Conservation (phyloP, 2,113 vertebrate genomes). For the Indicator maculatus region DNA sequence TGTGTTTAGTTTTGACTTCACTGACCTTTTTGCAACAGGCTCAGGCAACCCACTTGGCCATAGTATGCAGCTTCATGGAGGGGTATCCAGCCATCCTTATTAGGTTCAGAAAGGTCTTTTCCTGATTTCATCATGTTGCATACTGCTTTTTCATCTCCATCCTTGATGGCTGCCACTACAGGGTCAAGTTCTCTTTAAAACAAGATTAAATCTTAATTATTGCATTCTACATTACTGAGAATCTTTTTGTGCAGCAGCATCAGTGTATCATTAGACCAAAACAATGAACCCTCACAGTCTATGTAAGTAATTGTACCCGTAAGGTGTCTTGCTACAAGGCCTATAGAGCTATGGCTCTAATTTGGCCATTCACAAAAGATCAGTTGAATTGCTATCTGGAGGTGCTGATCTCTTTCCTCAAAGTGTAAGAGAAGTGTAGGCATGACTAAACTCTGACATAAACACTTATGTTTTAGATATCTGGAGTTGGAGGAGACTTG, state of each 20-base stretch:
- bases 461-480: not conserved
- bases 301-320: not conserved
- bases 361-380: not conserved
- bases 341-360: not conserved
- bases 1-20: not conserved
- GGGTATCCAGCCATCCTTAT: constrained; percentile 87
- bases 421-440: not conserved
- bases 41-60: constrained; percentile 83
- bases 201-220: constrained; percentile 33
- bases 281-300: not conserved
- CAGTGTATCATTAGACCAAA: not conserved
- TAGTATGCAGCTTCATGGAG: constrained; percentile 89
- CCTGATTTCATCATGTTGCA: constrained; percentile 73
- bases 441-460: not conserved
- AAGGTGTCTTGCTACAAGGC: not conserved
- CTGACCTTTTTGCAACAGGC: constrained; percentile 84
- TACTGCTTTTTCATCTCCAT: constrained; percentile 76
- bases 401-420: not conserved
- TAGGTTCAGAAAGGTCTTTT: constrained; percentile 80
- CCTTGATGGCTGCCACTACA: constrained; percentile 78
- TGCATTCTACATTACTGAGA: not conserved
- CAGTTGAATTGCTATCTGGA: not conserved
- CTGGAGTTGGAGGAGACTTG: not conserved
- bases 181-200: constrained; percentile 79
- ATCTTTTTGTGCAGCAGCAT: not conserved